Evolutionary conservation across 2,888 invertebrate species (phyloP), one percentile per base, ranked within the genome.

Genomic region (Metallyticus violacea): DNA sequence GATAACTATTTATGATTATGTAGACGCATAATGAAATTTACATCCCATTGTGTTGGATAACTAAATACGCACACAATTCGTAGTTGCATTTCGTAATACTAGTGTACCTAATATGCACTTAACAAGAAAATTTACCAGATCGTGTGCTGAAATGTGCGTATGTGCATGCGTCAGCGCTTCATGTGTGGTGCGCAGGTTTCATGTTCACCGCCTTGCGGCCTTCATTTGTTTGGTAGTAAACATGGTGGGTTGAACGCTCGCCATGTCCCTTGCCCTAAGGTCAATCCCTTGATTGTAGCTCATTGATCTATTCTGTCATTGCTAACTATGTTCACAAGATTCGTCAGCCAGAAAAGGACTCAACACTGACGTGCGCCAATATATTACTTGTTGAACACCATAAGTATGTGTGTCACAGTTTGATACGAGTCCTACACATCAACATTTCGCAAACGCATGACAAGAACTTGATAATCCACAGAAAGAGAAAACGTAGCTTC

Each of bases 261-360:
- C 83, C 83, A 83, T 83, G 77, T 77, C 77, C 83, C 62, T n/a
- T 83, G 83, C 76, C 83, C 83, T 77, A 77, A 7, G 83, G 83
- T 83, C 83, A 83, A 76, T 77, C 83, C 30, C 77, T 77, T 77
- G 83, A 83, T 83, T 83, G 83, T 83, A 25, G 83, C 83, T 83
- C 83, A 83, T 83, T 83, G 83, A 83, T 83, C 83, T 77, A 27
- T 77, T 77, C 27, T 83, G 83, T 83, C 83, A 77, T 77, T 83
- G 40, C 40, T 62, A 62, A 62, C 40, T 77, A 81, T 27, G 79
- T 79, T 79, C 79, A 79, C 79, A 26, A 25, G 79, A 26, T 79
- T 62, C 15, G 40, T 62, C 40, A 15, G 40, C 40, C 40, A 62
- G 15, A 15, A 62, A 9, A 62, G 15, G 15, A 40, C 40, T 9